phyloP scores from a whole-genome alignment of 2,888 invertebrate species.

The Drosophila mimetica region DNA sequence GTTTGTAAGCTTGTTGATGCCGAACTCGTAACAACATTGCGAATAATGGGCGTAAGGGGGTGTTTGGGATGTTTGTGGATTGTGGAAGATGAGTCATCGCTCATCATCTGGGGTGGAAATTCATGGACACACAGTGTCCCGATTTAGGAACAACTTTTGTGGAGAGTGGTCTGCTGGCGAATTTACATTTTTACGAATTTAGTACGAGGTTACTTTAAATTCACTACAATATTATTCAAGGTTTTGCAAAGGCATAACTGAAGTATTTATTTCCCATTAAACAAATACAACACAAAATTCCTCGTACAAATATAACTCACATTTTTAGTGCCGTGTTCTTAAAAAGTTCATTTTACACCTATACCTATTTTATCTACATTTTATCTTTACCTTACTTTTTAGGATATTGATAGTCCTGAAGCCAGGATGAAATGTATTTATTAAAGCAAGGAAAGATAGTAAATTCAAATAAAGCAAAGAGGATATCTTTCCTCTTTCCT shows the following conservation, averaged over 20 bases:
- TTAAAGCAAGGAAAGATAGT: background rate
- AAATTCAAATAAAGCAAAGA: background rate
- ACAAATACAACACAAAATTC: no score
- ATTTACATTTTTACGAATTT: background rate
- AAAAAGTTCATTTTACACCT: no score
- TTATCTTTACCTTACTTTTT: no score
- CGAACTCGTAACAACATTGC: slow-evolving; percentile 5
- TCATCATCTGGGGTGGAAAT: slow-evolving; percentile 14
- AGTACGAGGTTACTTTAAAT: no score
- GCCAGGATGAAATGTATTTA: no score
- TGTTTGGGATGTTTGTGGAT: slow-evolving; percentile 1
- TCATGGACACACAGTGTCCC: slow-evolving; percentile 2
- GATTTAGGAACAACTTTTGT: background rate
- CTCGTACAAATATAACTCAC: no score
- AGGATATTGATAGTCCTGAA: background rate
- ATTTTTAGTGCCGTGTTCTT: no score
- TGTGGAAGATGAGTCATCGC: slow-evolving; percentile 33
- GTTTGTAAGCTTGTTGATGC: slow-evolving; percentile 14
- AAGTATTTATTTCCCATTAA: no score
- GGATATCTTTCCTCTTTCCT: background rate
- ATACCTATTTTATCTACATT: no score
- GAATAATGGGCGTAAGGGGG: slow-evolving; percentile 13
- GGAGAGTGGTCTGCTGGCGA: background rate
- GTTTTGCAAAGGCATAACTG: no score
- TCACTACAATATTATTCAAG: no score